Evolutionary conservation across 2,888 invertebrate species (phyloP), one percentile per base, ranked within the genome.

Genomic region (Lithophane socia): DNA sequence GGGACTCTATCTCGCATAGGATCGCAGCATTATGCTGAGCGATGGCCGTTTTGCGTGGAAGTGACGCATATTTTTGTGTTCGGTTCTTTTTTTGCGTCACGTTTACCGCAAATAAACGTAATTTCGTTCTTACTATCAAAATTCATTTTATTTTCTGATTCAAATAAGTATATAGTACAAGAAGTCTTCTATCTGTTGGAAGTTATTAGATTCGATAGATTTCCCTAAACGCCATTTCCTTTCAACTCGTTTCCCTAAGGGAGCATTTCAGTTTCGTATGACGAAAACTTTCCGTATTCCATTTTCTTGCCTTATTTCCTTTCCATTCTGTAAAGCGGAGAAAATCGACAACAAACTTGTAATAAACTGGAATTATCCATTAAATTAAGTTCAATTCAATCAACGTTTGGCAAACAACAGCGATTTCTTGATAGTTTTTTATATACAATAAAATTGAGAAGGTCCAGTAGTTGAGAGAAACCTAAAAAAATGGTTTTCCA

Each of bases 341-440:
- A 21, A 49, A 80, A 73, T 68, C 5, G 24, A 9, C n/a, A 42
- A 73, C 24, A 54, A 44, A 77, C 44, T 52, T 65, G 58, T 65
- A 61, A 65, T 80, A 56, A 63, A 56, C 0, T 24, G 7, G 44
- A 68, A 58, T 76, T 71, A 76, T 68, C 67, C 67, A 67, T 73
- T 52, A 76, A 83, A 84, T 80, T 84, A 67, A 60, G 21, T 75
- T 73, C 8, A 24, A 67, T 83, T 73, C 49, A 75, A 80, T 67
- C 37, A 49, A 61, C n/a, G 18, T 9, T 75, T 52, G 24, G 24
- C 29, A 54, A 71, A 75, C 8, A 47, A n/a, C n/a, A 0, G 13
- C 18, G 18, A 77, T 70, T 63, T 69, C 7, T 70, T 70, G 24
- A 60, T 68, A 21, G 42, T 16, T 68, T 77, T 66, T 2, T 24